These are phyloP conservation scores for Micronycteris hirsuta DNA, from an alignment of 2,113 vertebrate species.

Conservation along the genomic window DNA sequence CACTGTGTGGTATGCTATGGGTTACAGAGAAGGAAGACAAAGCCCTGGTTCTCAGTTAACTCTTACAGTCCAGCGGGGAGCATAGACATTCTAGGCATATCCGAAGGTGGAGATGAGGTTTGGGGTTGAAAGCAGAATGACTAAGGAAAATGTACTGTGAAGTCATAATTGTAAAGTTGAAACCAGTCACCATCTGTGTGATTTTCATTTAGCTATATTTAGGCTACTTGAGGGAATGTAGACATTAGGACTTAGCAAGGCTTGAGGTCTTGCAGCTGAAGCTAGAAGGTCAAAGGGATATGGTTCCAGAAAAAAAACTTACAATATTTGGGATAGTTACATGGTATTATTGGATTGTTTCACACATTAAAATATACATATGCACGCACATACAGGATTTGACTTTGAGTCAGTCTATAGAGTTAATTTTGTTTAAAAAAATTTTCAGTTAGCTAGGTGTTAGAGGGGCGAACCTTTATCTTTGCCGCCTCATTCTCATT, in stretches of 20 bases:
- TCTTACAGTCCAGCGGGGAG: background rate
- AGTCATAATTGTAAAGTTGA: constrained; percentile 4
- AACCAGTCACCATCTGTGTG: background rate
- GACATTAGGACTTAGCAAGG: background rate
- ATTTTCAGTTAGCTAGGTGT: background rate
- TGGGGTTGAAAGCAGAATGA: background rate
- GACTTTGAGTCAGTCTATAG: background rate
- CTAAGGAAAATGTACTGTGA: background rate
- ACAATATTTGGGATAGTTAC: background rate
- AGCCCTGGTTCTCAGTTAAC: background rate
- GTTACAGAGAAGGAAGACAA: background rate
- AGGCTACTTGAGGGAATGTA: background rate
- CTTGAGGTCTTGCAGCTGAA: background rate
- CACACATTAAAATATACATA: background rate
- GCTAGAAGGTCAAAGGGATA: background rate
- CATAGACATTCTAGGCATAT: background rate
- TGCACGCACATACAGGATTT: background rate
- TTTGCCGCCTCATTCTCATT: constrained; percentile 4
- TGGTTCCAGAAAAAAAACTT: background rate
- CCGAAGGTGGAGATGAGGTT: background rate
- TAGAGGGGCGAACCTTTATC: background rate
- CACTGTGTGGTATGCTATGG: background rate
- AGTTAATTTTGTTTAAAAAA: background rate
- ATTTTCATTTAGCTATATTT: background rate
- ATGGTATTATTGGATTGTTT: background rate